Percentiles rank a stretch among this genome's conserved stretches.
phyloP scores from a whole-genome alignment of 2,797 vertebrate genomes.

The Eulemur mongoz region DNA sequence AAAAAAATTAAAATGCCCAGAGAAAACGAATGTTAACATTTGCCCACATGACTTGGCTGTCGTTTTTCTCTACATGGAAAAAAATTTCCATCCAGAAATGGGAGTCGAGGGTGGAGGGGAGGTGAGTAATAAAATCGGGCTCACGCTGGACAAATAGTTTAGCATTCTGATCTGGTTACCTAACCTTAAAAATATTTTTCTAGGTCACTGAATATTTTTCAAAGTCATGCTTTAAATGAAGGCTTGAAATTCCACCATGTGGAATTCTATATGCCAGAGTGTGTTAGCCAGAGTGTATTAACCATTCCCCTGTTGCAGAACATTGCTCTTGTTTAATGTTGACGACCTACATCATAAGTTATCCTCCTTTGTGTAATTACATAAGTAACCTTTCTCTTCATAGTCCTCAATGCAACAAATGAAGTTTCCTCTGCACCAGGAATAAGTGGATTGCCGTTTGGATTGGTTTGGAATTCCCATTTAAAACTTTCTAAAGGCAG shows the following conservation, averaged over 20 bases:
- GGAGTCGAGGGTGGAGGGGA: neutral
- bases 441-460: neutral
- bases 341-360: neutral
- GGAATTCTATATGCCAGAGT: neutral
- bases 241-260: neutral
- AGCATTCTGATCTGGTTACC: slow-evolving; percentile 1
- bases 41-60: neutral
- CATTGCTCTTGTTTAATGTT: neutral
- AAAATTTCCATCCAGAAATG: neutral
- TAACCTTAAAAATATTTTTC: slow-evolving; percentile 51
- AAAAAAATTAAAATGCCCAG: neutral
- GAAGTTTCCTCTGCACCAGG: neutral
- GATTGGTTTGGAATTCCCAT: neutral
- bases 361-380: slow-evolving; percentile 44
- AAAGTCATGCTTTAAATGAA: neutral
- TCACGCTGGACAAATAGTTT: neutral
- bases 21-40: neutral
- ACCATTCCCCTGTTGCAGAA: neutral
- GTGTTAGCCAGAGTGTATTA: neutral
- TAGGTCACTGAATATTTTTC: slow-evolving; percentile 50
- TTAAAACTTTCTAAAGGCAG: neutral
- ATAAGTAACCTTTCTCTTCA: slow-evolving; percentile 28
- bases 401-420: neutral
- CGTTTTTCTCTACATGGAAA: neutral
- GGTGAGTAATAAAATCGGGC: neutral